These are phyloP conservation scores for Periplaneta americana DNA, from an alignment of 1,140 invertebrate species.

Conservation along the genomic window DNA sequence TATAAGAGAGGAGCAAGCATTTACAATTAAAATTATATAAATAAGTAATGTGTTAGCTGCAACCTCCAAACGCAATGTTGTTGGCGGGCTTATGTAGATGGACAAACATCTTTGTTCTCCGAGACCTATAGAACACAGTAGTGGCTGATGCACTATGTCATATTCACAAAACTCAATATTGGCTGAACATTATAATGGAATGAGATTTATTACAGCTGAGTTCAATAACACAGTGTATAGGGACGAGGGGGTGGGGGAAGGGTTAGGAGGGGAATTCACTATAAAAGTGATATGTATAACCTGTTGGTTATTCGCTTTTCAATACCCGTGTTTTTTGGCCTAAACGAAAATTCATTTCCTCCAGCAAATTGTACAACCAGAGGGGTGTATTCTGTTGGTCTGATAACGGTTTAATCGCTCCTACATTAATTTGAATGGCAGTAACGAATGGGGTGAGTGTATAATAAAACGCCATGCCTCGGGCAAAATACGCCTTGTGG, in stretches of 20 bases:
- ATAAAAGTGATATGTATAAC: neutral
- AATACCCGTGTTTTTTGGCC: neutral
- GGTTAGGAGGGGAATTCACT: neutral
- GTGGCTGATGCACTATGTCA: neutral
- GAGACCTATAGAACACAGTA: neutral
- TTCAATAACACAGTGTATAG: neutral
- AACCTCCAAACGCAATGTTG: too few relatives aligned
- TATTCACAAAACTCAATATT: neutral
- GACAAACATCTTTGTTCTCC: too few relatives aligned
- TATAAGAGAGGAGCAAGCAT: too few relatives aligned
- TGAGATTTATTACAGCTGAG: neutral
- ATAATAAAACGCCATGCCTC: neutral
- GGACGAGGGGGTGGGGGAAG: neutral
- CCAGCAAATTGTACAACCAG: neutral
- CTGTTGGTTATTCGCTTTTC: neutral
- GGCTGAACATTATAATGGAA: neutral
- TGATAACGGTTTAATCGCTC: neutral
- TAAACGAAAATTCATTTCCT: neutral
- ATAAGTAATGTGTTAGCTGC: too few relatives aligned
- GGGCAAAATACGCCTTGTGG: neutral
- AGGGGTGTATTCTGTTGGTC: neutral
- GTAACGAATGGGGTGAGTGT: neutral
- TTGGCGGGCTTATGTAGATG: too few relatives aligned
- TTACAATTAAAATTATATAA: too few relatives aligned
- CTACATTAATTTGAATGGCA: neutral